Percentiles rank a stretch among this genome's conserved stretches.
These are phyloP conservation scores for Paracanthobrama guichenoti DNA, from an alignment of 2,113 vertebrate species.

Conservation along the genomic window DNA sequence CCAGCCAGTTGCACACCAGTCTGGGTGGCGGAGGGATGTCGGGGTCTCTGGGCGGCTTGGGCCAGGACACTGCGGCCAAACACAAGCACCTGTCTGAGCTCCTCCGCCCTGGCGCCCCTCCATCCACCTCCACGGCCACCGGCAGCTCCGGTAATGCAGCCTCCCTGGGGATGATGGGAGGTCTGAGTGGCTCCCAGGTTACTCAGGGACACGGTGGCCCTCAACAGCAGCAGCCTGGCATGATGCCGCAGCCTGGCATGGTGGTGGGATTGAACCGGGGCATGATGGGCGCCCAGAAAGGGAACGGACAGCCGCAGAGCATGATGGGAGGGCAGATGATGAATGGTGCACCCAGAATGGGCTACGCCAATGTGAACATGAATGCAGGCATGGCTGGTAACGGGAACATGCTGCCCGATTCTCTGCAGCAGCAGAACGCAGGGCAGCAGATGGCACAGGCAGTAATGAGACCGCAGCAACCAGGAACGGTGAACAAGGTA, in stretches of 20 bases:
- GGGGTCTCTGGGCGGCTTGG: slow-evolving; percentile 63
- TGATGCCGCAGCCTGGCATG: slow-evolving; percentile 81
- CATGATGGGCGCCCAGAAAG: slow-evolving; percentile 75
- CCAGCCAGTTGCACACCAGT: slow-evolving; percentile 87
- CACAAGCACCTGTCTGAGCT: slow-evolving; percentile 98
- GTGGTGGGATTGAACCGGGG: slow-evolving; percentile 69
- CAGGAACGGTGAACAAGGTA: slow-evolving; percentile 87
- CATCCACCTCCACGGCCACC: slow-evolving; percentile 75
- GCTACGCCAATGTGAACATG: slow-evolving; percentile 78
- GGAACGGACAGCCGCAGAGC: slow-evolving; percentile 72
- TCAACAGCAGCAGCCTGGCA: slow-evolving; percentile 76
- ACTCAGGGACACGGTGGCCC: slow-evolving; percentile 68
- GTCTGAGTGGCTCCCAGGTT: slow-evolving; percentile 60
- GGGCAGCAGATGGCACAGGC: slow-evolving; percentile 77
- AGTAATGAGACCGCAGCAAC: slow-evolving; percentile 86
- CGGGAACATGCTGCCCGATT: slow-evolving; percentile 85
- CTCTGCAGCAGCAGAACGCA: slow-evolving; percentile 78
- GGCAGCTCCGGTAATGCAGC: slow-evolving; percentile 69
- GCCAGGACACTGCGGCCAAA: slow-evolving; percentile 94
- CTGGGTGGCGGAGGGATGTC: slow-evolving; percentile 72
- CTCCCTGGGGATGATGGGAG: slow-evolving; percentile 72
- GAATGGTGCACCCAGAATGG: slow-evolving; percentile 93
- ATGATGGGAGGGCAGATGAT: slow-evolving; percentile 84
- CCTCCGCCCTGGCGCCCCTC: slow-evolving; percentile 80
- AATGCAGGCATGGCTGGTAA: slow-evolving; percentile 77